These are phyloP conservation scores for Barypeithes pellucidus DNA, from an alignment of 2,888 invertebrate genomes.

Conservation along the genomic window DNA sequence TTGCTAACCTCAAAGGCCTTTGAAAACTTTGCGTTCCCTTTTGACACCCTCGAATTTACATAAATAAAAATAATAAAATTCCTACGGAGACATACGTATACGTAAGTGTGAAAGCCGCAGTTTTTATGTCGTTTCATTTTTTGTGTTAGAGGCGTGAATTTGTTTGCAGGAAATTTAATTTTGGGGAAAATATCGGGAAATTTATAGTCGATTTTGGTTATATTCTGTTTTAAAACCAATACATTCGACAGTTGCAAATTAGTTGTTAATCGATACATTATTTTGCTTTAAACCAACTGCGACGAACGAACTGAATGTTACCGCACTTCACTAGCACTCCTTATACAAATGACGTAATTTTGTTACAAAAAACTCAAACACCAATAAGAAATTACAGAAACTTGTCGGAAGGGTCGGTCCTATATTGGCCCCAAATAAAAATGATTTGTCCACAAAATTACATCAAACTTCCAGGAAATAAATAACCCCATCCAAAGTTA, in stretches of 20 bases:
- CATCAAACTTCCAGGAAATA: slow-evolving; percentile 51
- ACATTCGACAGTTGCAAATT: no score
- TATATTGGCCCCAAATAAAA: slow-evolving; percentile 46
- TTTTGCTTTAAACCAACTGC: no score
- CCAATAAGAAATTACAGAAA: not conserved
- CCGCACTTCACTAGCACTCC: no score
- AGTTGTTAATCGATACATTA: no score
- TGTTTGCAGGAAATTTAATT: slow-evolving; percentile 40
- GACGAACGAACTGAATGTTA: no score
- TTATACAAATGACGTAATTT: no score
- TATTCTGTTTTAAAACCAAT: no score
- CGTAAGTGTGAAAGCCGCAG: slow-evolving; percentile 24
- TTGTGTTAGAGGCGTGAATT: slow-evolving; percentile 16
- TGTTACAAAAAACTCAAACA: no score
- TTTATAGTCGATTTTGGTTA: not conserved
- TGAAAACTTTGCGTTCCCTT: slow-evolving; percentile 47
- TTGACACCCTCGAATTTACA: slow-evolving; percentile 50
- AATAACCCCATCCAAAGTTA: slow-evolving; percentile 54
- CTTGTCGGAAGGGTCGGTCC: slow-evolving; percentile 1
- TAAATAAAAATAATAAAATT: slow-evolving; percentile 51
- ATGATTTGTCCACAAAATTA: slow-evolving; percentile 54
- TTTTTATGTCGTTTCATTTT: slow-evolving; percentile 32
- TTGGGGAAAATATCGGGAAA: slow-evolving; percentile 23
- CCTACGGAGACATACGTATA: slow-evolving; percentile 38
- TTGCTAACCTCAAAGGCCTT: slow-evolving; percentile 48